Evolutionary conservation across 2,113 vertebrate genomes (phyloP).

Genomic region (Austrofundulus limnaeus): DNA sequence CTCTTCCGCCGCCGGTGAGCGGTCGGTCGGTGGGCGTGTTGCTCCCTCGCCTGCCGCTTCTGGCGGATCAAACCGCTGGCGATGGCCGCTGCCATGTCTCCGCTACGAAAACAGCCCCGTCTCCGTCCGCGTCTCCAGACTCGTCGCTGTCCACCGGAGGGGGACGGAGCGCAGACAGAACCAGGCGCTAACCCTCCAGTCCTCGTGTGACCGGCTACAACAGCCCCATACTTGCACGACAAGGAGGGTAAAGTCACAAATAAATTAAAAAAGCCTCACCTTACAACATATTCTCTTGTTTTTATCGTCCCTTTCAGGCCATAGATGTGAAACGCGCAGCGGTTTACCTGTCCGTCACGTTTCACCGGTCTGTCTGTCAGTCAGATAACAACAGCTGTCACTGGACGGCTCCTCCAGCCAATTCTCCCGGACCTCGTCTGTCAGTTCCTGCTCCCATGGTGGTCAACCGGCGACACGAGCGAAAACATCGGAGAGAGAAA

Average conservation of each 20-base stretch:
- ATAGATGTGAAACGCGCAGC: conserved; percentile 22
- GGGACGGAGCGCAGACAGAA: conserved; percentile 65
- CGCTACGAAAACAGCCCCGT: conserved; percentile 43
- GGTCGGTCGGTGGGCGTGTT: conserved; percentile 93
- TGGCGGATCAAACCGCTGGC: conserved; percentile 98
- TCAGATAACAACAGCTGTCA: conserved; percentile 54
- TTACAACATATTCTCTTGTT: conserved; percentile 32
- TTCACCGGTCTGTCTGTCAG: conserved; percentile 56
- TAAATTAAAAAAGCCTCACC: conserved; percentile 29
- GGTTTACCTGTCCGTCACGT: conserved; percentile 72
- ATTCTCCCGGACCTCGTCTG: conserved; percentile 1
- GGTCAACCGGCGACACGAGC: conserved; percentile 7
- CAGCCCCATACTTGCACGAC: conserved; percentile 65
- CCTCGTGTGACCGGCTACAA: conserved; percentile 62
- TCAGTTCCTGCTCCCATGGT: conserved; percentile 39
- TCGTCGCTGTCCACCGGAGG: conserved; percentile 58
- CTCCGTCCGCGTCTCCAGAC: conserved; percentile 58
- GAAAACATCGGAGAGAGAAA: neutral
- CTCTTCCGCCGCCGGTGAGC: conserved; percentile 93
- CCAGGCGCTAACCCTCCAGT: conserved; percentile 51
- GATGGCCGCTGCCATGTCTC: conserved; percentile 96
- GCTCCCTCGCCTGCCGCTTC: conserved; percentile 96
- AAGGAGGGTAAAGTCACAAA: conserved; percentile 48
- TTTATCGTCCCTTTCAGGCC: conserved; percentile 26
- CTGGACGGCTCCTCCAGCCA: conserved; percentile 37